These are phyloP conservation scores for Oceanodroma leucorhoa DNA, from an alignment of 2,797 vertebrate species.

Conservation along the genomic window DNA sequence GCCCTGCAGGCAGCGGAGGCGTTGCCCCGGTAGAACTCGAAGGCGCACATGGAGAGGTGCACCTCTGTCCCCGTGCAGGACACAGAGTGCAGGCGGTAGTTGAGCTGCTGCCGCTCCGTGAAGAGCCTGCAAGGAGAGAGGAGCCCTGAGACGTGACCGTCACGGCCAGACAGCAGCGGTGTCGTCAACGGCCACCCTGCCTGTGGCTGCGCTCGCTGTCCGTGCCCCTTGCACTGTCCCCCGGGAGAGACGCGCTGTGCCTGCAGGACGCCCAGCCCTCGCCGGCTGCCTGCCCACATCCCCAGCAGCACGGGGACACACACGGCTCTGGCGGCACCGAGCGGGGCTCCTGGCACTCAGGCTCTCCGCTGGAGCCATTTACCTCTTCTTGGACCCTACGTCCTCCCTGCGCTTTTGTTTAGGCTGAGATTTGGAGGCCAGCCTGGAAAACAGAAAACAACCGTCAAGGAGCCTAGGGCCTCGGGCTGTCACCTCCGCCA, in stretches of 20 bases:
- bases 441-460: slow-evolving; percentile 74
- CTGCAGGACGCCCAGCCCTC: not conserved
- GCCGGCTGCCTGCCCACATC: not conserved
- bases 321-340: not conserved
- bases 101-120: slow-evolving; percentile 83
- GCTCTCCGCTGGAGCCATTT: slow-evolving; percentile 45
- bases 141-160: not conserved
- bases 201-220: accelerated
- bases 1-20: slow-evolving; percentile 76
- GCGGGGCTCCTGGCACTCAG: not conserved
- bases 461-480: not conserved
- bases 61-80: slow-evolving; percentile 87
- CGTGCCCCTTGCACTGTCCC: not conserved
- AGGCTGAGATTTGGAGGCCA: slow-evolving; percentile 64
- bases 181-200: not conserved
- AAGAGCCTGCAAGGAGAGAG: slow-evolving; percentile 79
- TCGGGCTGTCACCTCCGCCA: not conserved
- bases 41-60: slow-evolving; percentile 89
- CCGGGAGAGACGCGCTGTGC: accelerated
- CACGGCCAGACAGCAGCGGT: not conserved
- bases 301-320: accelerated
- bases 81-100: slow-evolving; percentile 87
- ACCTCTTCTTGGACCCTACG: slow-evolving; percentile 70
- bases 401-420: slow-evolving; percentile 69
- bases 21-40: slow-evolving; percentile 87